Evolutionary conservation across 2,888 invertebrate species (phyloP).

Genomic region (Mythimna albipuncta): DNA sequence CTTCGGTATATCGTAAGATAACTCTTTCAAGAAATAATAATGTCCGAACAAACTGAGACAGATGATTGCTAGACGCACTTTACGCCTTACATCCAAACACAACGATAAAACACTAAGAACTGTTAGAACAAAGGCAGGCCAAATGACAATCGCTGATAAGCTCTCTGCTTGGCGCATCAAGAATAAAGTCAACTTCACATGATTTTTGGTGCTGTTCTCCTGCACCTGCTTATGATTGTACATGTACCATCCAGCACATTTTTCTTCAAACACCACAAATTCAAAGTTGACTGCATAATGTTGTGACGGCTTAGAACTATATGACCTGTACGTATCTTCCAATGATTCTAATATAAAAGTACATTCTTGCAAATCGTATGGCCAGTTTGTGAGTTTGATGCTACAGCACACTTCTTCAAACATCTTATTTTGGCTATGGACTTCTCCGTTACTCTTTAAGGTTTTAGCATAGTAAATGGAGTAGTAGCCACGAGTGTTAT

Average conservation of each 20-base stretch:
- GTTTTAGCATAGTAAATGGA: not conserved
- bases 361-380: constrained; percentile 72
- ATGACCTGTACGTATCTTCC: no score
- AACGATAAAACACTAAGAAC: constrained; percentile 65
- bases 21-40: constrained; percentile 63
- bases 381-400: constrained; percentile 70
- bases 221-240: constrained; percentile 61
- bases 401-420: constrained; percentile 55
- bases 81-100: constrained; percentile 65
- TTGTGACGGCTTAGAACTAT: not conserved
- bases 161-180: constrained; percentile 72
- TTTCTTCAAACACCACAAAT: not conserved
- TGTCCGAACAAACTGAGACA: constrained; percentile 72
- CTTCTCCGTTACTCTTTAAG: constrained; percentile 55
- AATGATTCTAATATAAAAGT: constrained; percentile 53
- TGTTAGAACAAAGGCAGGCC: constrained; percentile 69
- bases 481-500: not conserved
- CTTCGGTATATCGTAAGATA: constrained; percentile 66
- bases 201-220: constrained; percentile 26
- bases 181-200: constrained; percentile 66
- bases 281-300: not conserved
- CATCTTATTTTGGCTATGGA: constrained; percentile 50
- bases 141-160: constrained; percentile 67
- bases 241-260: constrained; percentile 70
- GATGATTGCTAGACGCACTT: constrained; percentile 63